Evolutionary conservation across 2,888 invertebrate species (phyloP).

Genomic region (Copidosoma aretas): DNA sequence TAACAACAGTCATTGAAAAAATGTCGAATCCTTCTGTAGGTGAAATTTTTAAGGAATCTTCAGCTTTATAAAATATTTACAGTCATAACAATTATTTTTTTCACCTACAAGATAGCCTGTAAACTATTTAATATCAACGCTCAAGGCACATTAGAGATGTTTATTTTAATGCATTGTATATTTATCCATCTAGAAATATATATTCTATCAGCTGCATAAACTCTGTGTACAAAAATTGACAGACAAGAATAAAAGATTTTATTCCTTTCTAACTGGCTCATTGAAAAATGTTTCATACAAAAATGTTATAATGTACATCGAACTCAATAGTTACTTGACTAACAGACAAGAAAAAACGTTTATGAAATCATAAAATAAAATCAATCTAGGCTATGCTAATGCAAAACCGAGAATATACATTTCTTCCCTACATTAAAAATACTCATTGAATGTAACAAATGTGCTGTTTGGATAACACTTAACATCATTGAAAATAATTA

Average conservation of each 20-base stretch:
- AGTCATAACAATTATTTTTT: constrained; percentile 26
- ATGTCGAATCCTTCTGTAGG: too few relatives aligned
- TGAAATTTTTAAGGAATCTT: constrained; percentile 20
- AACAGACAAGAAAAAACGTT: constrained; percentile 27
- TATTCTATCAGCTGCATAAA: constrained; percentile 23
- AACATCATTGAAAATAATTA: too few relatives aligned
- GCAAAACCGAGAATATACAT: too few relatives aligned
- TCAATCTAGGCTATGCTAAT: too few relatives aligned
- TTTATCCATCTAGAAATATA: constrained; percentile 24
- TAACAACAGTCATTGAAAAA: constrained; percentile 24
- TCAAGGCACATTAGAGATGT: constrained; percentile 37
- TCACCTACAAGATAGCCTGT: constrained; percentile 15
- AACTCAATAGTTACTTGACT: constrained; percentile 30
- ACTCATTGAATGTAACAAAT: too few relatives aligned
- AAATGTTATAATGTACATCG: constrained; percentile 35
- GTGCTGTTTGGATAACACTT: too few relatives aligned
- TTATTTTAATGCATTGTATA: constrained; percentile 16
- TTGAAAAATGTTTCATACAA: constrained; percentile 28
- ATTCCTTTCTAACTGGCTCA: constrained; percentile 19
- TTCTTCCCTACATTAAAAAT: too few relatives aligned
- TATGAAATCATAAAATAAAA: too few relatives aligned
- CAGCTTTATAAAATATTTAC: constrained; percentile 33
- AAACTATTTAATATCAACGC: constrained; percentile 21
- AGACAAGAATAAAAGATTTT: constrained; percentile 27
- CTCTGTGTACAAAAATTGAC: constrained; percentile 29